Percentiles rank a stretch among this genome's conserved stretches.
Evolutionary conservation across 2,888 invertebrate genomes (phyloP).

Genomic region (Pseudococcus longispinus): DNA sequence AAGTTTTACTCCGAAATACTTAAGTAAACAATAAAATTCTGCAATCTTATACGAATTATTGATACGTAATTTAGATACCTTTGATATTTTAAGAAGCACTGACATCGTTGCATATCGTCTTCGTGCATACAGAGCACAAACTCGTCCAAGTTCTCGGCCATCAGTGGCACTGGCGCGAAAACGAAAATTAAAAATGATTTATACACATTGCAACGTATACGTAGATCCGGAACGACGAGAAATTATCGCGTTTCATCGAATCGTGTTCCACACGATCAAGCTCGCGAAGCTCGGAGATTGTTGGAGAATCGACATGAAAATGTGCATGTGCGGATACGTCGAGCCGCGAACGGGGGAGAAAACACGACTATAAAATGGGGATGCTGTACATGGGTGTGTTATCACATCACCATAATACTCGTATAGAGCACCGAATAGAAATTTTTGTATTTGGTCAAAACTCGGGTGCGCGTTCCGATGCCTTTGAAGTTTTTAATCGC

Average conservation of each 20-base stretch:
- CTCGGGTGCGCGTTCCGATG: background rate
- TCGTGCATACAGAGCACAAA: no score
- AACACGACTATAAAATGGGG: background rate
- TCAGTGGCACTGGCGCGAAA: background rate
- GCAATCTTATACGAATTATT: no score
- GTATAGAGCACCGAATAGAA: background rate
- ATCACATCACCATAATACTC: background rate
- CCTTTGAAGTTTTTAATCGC: conserved; percentile 26
- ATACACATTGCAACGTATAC: background rate
- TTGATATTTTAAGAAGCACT: background rate
- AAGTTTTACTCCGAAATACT: background rate
- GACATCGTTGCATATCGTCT: background rate
- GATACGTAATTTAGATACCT: background rate
- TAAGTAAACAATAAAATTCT: background rate
- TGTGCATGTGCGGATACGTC: background rate
- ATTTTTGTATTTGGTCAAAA: background rate
- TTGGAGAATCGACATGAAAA: background rate
- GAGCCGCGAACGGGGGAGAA: background rate
- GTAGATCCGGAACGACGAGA: background rate
- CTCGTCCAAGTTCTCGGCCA: background rate
- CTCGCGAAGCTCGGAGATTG: background rate
- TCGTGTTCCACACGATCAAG: background rate
- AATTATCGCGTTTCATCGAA: background rate
- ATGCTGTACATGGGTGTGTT: background rate
- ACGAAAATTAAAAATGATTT: conserved; percentile 15